Percentiles rank a stretch among this genome's conserved stretches.
Evolutionary conservation across 2,797 vertebrate genomes (phyloP).

Genomic region (Sebastes steindachneri): DNA sequence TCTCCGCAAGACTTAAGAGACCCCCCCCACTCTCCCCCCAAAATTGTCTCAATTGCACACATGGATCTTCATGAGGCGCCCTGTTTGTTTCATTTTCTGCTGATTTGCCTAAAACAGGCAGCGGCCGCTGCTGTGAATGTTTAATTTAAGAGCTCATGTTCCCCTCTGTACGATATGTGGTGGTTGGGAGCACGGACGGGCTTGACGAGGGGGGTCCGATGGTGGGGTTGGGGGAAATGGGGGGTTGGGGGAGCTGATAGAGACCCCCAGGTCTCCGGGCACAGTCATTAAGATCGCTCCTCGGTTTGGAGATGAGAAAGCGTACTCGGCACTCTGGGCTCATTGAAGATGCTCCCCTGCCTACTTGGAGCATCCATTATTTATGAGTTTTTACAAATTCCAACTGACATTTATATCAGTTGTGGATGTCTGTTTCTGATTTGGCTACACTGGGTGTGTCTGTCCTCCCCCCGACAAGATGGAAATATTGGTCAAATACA

Average conservation of each 20-base stretch:
- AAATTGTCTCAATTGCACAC: conserved; percentile 54
- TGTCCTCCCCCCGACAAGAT: conserved; percentile 8
- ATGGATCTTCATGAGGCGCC: conserved; percentile 35
- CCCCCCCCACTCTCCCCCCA: background rate
- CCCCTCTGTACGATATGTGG: conserved; percentile 38
- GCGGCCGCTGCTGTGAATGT: conserved; percentile 62
- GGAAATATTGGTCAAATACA: background rate
- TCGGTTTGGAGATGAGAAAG: conserved; percentile 74
- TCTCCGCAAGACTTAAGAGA: conserved; percentile 15
- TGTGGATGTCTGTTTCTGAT: conserved; percentile 62
- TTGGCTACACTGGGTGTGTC: conserved; percentile 36
- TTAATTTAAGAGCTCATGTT: conserved; percentile 73
- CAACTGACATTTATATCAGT: conserved; percentile 78
- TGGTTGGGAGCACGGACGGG: conserved; percentile 42
- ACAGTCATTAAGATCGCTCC: conserved; percentile 75
- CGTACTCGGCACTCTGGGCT: conserved; percentile 56
- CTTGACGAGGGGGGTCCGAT: conserved; percentile 30
- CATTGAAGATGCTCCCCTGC: conserved; percentile 79
- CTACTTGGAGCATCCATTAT: conserved; percentile 72
- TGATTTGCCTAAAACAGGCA: conserved; percentile 68
- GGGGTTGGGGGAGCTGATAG: conserved; percentile 15
- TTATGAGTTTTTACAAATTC: conserved; percentile 78
- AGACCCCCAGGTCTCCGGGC: conserved; percentile 70
- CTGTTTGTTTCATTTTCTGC: conserved; percentile 68
- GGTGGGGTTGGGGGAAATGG: conserved; percentile 15